These are phyloP conservation scores for Drosophila formosana DNA, from an alignment of 2,888 invertebrate genomes.

Conservation along the genomic window DNA sequence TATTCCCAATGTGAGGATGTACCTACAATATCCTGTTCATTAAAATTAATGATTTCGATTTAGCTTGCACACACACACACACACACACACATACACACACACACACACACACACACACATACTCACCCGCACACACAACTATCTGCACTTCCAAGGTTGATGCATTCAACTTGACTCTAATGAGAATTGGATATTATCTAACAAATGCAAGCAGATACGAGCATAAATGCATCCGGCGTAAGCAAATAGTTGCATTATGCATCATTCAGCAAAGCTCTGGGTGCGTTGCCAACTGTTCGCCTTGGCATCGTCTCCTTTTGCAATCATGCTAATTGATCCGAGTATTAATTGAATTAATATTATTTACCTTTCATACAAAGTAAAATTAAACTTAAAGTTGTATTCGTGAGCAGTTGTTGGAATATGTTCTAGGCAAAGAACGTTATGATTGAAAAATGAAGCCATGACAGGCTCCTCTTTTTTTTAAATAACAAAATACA, in stretches of 20 bases:
- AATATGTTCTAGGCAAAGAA: too few species aligned
- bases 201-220: conserved; percentile 30
- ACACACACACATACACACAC: conserved; percentile 1
- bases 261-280: conserved; percentile 11
- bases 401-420: too few species aligned
- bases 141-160: conserved; percentile 45
- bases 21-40: conserved; percentile 69
- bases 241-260: conserved; percentile 32
- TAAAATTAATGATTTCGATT: conserved; percentile 75
- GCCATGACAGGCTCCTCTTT: too few species aligned
- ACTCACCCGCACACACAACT: background rate
- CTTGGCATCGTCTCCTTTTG: conserved; percentile 17
- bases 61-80: conserved; percentile 26
- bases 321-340: conserved; percentile 40
- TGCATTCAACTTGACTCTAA: conserved; percentile 43
- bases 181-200: conserved; percentile 64
- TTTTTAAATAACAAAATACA: too few species aligned
- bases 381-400: background rate
- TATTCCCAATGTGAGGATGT: conserved; percentile 57
- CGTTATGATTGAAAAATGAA: too few species aligned
- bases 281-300: conserved; percentile 22
- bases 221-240: conserved; percentile 43
- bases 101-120: conserved; percentile 4
- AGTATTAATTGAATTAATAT: background rate
- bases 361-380: conserved; percentile 3